These are phyloP conservation scores for Falco naumanni DNA, from an alignment of 2,797 vertebrate species.

Conservation along the genomic window DNA sequence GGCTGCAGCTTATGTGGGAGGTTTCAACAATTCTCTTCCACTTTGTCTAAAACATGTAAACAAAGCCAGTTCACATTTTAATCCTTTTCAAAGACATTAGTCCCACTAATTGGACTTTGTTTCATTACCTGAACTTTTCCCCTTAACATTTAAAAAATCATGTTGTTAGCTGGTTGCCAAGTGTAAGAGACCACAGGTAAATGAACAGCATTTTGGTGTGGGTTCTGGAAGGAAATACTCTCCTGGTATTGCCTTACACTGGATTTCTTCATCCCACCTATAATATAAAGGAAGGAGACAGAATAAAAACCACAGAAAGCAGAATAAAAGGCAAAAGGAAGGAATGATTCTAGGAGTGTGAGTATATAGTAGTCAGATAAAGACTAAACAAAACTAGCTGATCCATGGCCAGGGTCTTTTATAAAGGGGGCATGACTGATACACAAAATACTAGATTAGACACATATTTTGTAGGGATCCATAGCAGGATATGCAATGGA, in stretches of 20 bases:
- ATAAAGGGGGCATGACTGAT: neutral
- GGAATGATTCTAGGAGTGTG: neutral
- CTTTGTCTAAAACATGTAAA: neutral
- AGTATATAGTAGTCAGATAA: neutral
- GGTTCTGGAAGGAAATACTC: neutral
- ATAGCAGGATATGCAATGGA: neutral
- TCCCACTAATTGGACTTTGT: neutral
- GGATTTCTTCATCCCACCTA: neutral
- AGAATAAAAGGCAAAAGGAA: neutral
- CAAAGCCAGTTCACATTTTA: neutral
- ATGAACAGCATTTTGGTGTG: neutral
- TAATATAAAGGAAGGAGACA: neutral
- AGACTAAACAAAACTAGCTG: neutral
- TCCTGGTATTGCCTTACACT: neutral
- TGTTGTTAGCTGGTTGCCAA: neutral
- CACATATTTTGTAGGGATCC: neutral
- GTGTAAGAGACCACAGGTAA: neutral
- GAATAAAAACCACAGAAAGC: neutral
- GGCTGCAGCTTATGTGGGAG: neutral
- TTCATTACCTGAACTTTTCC: neutral
- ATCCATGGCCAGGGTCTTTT: neutral
- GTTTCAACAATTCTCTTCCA: neutral
- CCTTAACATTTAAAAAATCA: neutral
- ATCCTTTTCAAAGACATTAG: neutral
- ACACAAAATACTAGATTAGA: neutral